These are phyloP conservation scores for Parascotia fuliginaria DNA, from an alignment of 2,888 invertebrate genomes.

Conservation along the genomic window DNA sequence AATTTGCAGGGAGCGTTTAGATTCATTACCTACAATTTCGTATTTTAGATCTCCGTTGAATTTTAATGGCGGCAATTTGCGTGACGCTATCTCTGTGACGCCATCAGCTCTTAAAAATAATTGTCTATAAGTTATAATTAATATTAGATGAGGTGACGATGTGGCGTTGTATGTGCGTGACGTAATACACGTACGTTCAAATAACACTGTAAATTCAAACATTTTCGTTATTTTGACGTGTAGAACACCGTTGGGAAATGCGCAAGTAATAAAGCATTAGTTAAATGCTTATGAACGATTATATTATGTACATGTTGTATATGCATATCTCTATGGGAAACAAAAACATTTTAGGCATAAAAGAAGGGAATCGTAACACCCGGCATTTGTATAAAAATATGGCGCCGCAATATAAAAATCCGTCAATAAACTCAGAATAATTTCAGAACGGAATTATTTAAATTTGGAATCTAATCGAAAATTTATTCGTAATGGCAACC, in stretches of 20 bases:
- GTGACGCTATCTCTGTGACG: constrained; percentile 57
- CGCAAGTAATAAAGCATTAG: not conserved
- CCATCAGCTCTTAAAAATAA: constrained; percentile 50
- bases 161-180: constrained; percentile 5
- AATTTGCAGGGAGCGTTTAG: constrained; percentile 51
- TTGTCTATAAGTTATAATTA: constrained; percentile 45
- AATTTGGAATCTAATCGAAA: constrained; percentile 44
- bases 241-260: not conserved
- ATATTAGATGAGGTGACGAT: constrained; percentile 37
- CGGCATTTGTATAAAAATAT: constrained; percentile 22
- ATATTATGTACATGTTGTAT: not conserved
- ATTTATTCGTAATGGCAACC: constrained; percentile 37
- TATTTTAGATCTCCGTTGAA: constrained; percentile 61
- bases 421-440: constrained; percentile 44
- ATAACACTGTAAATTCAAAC: too few relatives aligned
- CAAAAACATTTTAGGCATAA: not conserved
- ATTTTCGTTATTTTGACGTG: not conserved
- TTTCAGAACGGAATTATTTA: constrained; percentile 36
- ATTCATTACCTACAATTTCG: constrained; percentile 63
- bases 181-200: not conserved
- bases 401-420: constrained; percentile 31
- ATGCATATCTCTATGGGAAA: not conserved
- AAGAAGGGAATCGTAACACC: not conserved
- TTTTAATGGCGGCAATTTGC: constrained; percentile 72
- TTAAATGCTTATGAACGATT: not conserved